phyloP scores from a whole-genome alignment of 2,797 vertebrate genomes.

The Neosilurus mollespiculum region DNA sequence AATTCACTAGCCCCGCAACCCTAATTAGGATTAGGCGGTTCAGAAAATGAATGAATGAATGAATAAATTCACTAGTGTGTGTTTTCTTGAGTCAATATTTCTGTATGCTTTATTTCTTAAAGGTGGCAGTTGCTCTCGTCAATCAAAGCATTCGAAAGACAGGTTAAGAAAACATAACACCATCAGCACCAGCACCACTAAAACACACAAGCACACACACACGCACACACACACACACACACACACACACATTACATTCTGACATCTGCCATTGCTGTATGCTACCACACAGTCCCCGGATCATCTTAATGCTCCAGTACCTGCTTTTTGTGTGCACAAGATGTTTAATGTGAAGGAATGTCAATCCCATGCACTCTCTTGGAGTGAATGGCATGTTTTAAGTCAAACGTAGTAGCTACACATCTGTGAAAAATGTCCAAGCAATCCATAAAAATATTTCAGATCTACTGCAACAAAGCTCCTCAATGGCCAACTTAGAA shows the following conservation, averaged over 20 bases:
- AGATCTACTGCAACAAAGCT: slow-evolving; percentile 41
- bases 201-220: neutral
- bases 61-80: neutral
- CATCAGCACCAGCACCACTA: no score
- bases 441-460: slow-evolving; percentile 35
- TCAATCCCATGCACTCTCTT: neutral
- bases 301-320: neutral
- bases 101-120: neutral
- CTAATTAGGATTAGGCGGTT: no score
- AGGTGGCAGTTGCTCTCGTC: slow-evolving; percentile 7
- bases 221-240: neutral
- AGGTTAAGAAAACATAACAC: slow-evolving; percentile 38
- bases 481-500: slow-evolving; percentile 6
- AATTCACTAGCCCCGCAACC: no score
- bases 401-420: slow-evolving; percentile 41
- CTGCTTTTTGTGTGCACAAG: slow-evolving; percentile 3
- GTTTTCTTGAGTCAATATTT: neutral
- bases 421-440: slow-evolving; percentile 48
- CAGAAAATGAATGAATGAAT: no score
- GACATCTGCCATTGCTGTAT: slow-evolving; percentile 20
- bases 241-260: slow-evolving; percentile 10
- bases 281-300: slow-evolving; percentile 15
- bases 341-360: slow-evolving; percentile 9
- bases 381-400: slow-evolving; percentile 21
- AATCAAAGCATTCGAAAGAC: slow-evolving; percentile 21